These are phyloP conservation scores for Eleutherodactylus coqui DNA, from an alignment of 2,797 vertebrate species.

Conservation along the genomic window DNA sequence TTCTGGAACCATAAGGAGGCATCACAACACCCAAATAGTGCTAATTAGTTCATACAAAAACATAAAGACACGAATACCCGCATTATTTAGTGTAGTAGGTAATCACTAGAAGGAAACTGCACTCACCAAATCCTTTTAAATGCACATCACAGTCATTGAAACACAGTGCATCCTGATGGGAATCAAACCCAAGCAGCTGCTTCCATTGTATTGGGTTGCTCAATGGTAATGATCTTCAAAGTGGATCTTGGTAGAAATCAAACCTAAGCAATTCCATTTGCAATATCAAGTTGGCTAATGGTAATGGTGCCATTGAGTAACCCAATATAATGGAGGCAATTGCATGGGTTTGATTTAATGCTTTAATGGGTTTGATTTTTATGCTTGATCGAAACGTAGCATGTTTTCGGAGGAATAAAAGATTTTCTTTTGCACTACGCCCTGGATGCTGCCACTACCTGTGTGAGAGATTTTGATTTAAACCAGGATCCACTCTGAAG, in stretches of 20 bases:
- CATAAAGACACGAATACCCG: not conserved
- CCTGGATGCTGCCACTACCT: too few species aligned
- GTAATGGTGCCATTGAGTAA: too few species aligned
- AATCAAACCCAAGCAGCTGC: not conserved
- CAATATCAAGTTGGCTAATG: not conserved
- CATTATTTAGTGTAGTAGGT: not conserved
- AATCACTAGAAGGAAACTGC: not conserved
- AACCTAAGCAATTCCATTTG: too few species aligned
- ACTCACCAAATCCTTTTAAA: not conserved
- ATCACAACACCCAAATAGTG: not conserved
- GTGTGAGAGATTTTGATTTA: not conserved
- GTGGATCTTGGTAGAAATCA: not conserved
- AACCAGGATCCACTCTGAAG: not conserved
- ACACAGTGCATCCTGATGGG: not conserved
- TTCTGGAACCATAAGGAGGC: not conserved
- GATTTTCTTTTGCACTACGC: too few species aligned
- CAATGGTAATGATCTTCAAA: not conserved
- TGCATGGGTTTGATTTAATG: not conserved
- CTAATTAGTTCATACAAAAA: not conserved
- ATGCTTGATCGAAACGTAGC: too few species aligned
- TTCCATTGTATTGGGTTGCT: not conserved
- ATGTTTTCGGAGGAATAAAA: too few species aligned
- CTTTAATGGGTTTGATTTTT: too few species aligned
- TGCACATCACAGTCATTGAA: not conserved
- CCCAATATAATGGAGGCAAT: not conserved